Evolutionary conservation across 2,888 invertebrate genomes (phyloP).

Genomic region (Pollenia griseotomentosa): DNA sequence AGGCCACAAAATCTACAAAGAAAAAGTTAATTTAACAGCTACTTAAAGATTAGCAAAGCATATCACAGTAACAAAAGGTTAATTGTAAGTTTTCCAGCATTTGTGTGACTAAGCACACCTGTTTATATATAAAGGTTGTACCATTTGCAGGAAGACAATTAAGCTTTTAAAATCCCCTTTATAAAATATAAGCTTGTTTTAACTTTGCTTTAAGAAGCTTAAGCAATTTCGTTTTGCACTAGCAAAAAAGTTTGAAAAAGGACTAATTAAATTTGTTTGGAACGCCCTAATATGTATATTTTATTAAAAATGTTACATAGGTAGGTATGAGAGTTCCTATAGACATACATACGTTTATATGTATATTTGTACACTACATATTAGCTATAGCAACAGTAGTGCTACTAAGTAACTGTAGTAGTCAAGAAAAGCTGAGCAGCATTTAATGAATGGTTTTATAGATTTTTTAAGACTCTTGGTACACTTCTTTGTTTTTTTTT

Average conservation of each 20-base stretch:
- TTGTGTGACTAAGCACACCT: neutral
- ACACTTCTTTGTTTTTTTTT: slow-evolving; percentile 12
- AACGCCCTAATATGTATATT: too few relatives aligned
- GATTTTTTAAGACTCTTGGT: slow-evolving; percentile 35
- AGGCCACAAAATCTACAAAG: neutral
- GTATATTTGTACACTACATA: neutral
- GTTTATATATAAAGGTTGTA: too few relatives aligned
- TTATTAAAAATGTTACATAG: neutral
- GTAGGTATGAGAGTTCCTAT: neutral
- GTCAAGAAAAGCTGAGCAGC: slow-evolving; percentile 20
- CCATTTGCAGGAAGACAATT: too few relatives aligned
- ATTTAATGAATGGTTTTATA: slow-evolving; percentile 49
- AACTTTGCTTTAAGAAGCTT: too few relatives aligned
- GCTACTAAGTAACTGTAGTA: neutral
- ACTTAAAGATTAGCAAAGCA: slow-evolving; percentile 50
- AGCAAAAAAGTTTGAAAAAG: too few relatives aligned
- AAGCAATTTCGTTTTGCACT: too few relatives aligned
- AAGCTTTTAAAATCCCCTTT: too few relatives aligned
- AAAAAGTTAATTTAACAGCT: slow-evolving; percentile 51
- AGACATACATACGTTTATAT: neutral
- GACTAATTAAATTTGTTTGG: too few relatives aligned
- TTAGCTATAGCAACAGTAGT: neutral
- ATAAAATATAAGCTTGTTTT: too few relatives aligned
- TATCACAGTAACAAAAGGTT: slow-evolving; percentile 14
- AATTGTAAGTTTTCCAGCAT: slow-evolving; percentile 29